These are phyloP conservation scores for Caerostris darwini DNA, from an alignment of 1,140 invertebrate genomes.

Conservation along the genomic window DNA sequence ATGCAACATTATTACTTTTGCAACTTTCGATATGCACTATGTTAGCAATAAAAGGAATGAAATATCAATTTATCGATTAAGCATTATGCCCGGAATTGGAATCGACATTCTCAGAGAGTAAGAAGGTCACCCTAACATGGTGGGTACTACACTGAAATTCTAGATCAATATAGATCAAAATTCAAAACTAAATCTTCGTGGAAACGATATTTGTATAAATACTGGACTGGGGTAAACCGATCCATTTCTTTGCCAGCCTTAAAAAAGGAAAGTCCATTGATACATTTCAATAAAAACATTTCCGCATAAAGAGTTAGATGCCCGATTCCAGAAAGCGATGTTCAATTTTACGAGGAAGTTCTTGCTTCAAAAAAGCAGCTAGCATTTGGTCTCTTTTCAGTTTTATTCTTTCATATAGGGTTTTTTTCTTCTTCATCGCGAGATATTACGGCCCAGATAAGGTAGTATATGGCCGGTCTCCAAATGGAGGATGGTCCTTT, in stretches of 20 bases:
- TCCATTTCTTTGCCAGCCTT: not conserved
- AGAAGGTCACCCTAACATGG: not conserved
- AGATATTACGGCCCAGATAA: not conserved
- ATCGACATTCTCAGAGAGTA: too few relatives aligned
- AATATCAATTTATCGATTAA: too few relatives aligned
- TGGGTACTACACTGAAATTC: not conserved
- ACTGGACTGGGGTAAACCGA: not conserved
- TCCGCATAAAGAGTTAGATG: not conserved
- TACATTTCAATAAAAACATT: constrained; percentile 66
- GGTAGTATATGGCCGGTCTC: not conserved
- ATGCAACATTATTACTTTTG: too few relatives aligned
- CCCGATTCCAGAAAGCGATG: not conserved
- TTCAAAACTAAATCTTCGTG: not conserved
- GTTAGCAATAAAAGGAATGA: too few relatives aligned
- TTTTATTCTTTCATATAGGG: not conserved
- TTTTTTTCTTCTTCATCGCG: not conserved
- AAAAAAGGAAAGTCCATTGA: not conserved
- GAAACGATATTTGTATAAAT: not conserved
- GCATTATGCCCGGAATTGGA: too few relatives aligned
- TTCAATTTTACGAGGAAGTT: too few relatives aligned
- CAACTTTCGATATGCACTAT: too few relatives aligned
- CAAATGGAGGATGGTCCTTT: not conserved
- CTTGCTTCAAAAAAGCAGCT: too few relatives aligned
- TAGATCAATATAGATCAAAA: constrained; percentile 14
- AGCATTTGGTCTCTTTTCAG: too few relatives aligned